These are phyloP conservation scores for Reinhardtius hippoglossoides DNA, from an alignment of 2,113 vertebrate genomes.

Conservation along the genomic window DNA sequence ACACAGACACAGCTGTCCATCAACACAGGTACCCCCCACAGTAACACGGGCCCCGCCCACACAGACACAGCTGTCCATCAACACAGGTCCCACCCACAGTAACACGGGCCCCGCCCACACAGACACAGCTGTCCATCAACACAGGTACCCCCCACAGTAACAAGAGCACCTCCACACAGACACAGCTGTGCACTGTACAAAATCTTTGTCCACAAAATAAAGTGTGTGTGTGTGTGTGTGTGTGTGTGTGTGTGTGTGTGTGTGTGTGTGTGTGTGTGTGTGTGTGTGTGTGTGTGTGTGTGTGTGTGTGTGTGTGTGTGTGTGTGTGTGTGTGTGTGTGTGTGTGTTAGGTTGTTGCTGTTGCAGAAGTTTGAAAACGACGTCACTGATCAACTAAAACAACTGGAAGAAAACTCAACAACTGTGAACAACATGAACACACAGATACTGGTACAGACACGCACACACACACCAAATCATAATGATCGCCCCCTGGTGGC, in stretches of 20 bases:
- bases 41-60: too few relatives aligned
- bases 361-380: constrained; percentile 83
- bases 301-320: neutral
- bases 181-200: too few relatives aligned
- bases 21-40: too few relatives aligned
- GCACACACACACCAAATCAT: neutral
- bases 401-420: constrained; percentile 79
- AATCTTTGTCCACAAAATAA: neutral
- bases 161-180: too few relatives aligned
- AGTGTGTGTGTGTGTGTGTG: neutral
- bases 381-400: constrained; percentile 81
- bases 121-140: too few relatives aligned
- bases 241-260: neutral
- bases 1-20: too few relatives aligned
- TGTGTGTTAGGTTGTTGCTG: constrained; percentile 78
- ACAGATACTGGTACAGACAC: constrained; percentile 51
- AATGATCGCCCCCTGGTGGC: too few relatives aligned
- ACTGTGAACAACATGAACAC: constrained; percentile 43
- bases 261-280: neutral
- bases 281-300: neutral
- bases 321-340: neutral
- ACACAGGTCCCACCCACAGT: too few relatives aligned
- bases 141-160: too few relatives aligned
- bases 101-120: too few relatives aligned
- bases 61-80: too few relatives aligned